Conservation (phyloP, 2,113 vertebrate genomes). For the Athene cunicularia region DNA sequence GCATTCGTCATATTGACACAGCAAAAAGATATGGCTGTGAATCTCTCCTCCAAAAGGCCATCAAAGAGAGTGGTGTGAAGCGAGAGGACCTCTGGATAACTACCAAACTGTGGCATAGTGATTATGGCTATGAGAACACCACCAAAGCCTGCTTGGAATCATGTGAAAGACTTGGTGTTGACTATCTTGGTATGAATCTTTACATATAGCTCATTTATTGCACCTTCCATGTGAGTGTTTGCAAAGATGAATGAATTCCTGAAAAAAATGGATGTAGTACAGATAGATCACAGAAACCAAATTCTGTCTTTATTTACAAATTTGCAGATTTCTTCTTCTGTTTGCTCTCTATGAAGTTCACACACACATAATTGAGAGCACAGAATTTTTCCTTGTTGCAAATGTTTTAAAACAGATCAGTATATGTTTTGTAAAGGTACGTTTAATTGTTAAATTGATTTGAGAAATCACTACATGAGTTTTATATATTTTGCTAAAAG, state of each 20-base stretch:
- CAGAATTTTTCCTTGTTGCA: neutral
- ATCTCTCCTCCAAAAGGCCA: slow-evolving; percentile 68
- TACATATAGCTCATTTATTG: neutral
- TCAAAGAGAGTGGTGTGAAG: slow-evolving; percentile 73
- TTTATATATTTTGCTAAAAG: neutral
- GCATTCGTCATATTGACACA: slow-evolving; percentile 80
- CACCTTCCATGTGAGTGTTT: neutral
- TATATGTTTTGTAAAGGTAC: neutral
- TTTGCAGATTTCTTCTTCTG: neutral
- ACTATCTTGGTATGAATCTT: slow-evolving; percentile 76
- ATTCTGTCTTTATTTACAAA: neutral
- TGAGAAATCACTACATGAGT: neutral
- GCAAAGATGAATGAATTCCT: neutral
- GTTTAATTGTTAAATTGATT: neutral
- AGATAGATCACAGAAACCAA: neutral
- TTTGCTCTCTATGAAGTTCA: neutral
- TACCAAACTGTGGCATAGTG: slow-evolving; percentile 79
- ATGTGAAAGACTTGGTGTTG: slow-evolving; percentile 74
- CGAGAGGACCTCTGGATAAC: slow-evolving; percentile 82
- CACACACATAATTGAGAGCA: neutral
- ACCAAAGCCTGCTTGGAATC: slow-evolving; percentile 78
- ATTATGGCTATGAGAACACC: slow-evolving; percentile 77
- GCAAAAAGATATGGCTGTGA: slow-evolving; percentile 81
- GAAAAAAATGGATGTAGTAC: fast-evolving
- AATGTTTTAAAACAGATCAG: neutral